Base-by-base conservation (phyloP, 2,797 vertebrate genomes). In the Rhadinocentrus ornatus region DNA sequence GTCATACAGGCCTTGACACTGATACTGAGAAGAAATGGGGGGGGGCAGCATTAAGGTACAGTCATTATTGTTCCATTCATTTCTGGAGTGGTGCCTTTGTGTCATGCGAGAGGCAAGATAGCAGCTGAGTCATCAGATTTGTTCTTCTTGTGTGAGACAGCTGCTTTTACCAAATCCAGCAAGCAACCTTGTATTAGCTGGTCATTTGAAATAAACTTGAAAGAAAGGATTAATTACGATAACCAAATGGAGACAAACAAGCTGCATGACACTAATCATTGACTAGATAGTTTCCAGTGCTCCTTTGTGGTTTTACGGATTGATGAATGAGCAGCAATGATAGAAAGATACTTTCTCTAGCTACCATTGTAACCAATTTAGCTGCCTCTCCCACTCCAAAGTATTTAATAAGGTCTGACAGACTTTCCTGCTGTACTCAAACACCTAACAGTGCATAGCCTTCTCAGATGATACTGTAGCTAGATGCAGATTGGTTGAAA, bases 251-350 rank as follows among this genome's bases (percentile, higher is more conserved):
- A 58, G 35, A 15, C 12, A 37, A 37, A 15, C 11, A 41, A 15
- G 13, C 15, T 37, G 39, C 39, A 41, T 10, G 34, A 35, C 34
- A 35, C 10, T 35, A 1, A 35, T 6, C 8, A 35, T 11, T 10
- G 10, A 35, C 34, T 41, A 15, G 1, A 6, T 41, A 41, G 39
- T 41, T 5, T 41, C 39, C 22, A 63, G 68, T 68, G 64, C 62
- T 73, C 60, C 62, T 80, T 81, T 62, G 73, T 82, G 75, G 59
- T 68, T 82, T 80, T 70, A 77, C 74, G 59, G 37, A 18, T 55
- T 78, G 77, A 75, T 69, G 77, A 71, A 88, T 84, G 53, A 85
- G 53, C 68, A 66, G 29, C 60, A 64, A 73, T 84, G 44, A 71
- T n/a, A 64, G 44, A 72, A n/a, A 62, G 24, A 73, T 69, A 16